phyloP scores from a whole-genome alignment of 1,140 invertebrate species.

The Pygmarrhopalites habei region DNA sequence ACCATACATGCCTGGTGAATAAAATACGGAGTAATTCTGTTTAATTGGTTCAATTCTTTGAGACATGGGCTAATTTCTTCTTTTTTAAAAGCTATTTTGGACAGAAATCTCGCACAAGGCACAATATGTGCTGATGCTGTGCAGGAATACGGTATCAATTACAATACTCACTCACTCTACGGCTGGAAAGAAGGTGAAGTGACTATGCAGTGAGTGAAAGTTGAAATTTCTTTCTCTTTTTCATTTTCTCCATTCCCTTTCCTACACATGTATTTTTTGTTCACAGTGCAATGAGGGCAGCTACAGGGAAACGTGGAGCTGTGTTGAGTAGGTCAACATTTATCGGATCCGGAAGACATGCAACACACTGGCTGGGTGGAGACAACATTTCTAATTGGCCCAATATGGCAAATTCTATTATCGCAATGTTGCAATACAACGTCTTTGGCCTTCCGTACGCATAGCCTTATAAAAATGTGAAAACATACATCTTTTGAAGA shows the following conservation, averaged over 20 bases:
- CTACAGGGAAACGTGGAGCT: slow-evolving; percentile 39
- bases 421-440: slow-evolving; percentile 44
- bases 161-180: slow-evolving; percentile 46
- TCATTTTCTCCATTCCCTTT: slow-evolving; percentile 1
- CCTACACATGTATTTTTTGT: no score
- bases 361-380: slow-evolving; percentile 55
- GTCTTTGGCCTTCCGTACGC: slow-evolving; percentile 49
- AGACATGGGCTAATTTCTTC: no score
- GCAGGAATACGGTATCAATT: slow-evolving; percentile 42
- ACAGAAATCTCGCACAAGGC: slow-evolving; percentile 31
- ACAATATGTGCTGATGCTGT: slow-evolving; percentile 42
- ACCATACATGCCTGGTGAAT: slow-evolving; percentile 38
- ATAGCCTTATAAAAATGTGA: no score
- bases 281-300: slow-evolving; percentile 43
- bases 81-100: no score
- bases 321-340: slow-evolving; percentile 51
- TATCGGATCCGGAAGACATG: slow-evolving; percentile 49
- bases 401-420: slow-evolving; percentile 47
- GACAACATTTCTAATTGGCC: slow-evolving; percentile 50
- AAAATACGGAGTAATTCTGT: no score
- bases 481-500: no score
- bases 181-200: slow-evolving; percentile 47
- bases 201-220: slow-evolving; percentile 43
- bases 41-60: no score
- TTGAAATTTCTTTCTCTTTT: neutral